Base-by-base conservation (phyloP, 2,113 vertebrate species). In the Rhea americana region DNA sequence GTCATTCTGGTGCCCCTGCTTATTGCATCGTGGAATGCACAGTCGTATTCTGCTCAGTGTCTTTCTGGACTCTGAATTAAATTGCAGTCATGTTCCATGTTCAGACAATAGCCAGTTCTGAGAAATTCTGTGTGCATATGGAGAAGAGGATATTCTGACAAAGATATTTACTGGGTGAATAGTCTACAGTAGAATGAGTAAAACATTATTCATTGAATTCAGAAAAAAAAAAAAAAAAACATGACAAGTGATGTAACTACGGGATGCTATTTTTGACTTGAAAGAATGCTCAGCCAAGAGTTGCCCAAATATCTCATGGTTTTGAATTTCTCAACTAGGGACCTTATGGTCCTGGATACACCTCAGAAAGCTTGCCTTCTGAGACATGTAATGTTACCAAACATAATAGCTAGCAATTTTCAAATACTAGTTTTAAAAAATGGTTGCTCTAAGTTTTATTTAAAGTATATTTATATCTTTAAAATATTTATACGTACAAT, bases 171-270 rank as follows among this genome's bases (percentile, higher is more conserved):
- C 72, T 91, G 51, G 14, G 22, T 80, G 59, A 80, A 71, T 51
- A 61, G 28, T 91, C 65, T 85, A 18, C 32, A 77, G 73, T 32
- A 89, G 93, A 82, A 87, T 43, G 35, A 67, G 41, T 25, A 70
- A 87, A 93, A 70, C 0, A 4, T 45, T 93, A 32, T 71, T 80
- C 47, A 43, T 30, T 3, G 20, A 74, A n/a, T 47, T 71, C 50
- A 87, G 65, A 63, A 90, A 70, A 95, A 59, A 70, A 87, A 59
- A 70, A 87, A 59, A 63, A 91, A 70, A 95, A 59, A 70, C 47
- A 24, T 1, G 1, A 59, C 41, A 85, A 91, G 15, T 50, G 19
- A 48, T 80, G 41, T 76, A 85, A 63, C n/a, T 77, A 66, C 51
- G 85, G 72, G 39, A 83, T 80, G 53, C n/a, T 84, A 86, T 92